phyloP scores from a whole-genome alignment of 2,888 invertebrate species.

The Parascotia fuliginaria region DNA sequence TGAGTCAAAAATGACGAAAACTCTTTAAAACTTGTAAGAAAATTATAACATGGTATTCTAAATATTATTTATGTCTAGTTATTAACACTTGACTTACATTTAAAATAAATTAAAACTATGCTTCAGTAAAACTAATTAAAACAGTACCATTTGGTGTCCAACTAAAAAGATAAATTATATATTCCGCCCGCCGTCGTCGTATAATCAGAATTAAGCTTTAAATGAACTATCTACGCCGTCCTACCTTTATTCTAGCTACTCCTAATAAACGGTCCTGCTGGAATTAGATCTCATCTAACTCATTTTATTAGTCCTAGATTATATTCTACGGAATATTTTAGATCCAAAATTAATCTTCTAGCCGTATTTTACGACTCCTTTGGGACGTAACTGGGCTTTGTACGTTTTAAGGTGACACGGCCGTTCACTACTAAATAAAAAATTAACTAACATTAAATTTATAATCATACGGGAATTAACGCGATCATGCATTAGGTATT shows the following conservation, averaged over 20 bases:
- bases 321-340: slow-evolving; percentile 5
- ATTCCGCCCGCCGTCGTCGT: neutral
- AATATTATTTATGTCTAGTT: too few species aligned
- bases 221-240: neutral
- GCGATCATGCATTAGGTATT: too few species aligned
- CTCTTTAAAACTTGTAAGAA: too few species aligned
- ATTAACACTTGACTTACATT: too few species aligned
- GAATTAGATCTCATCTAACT: neutral
- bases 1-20: too few species aligned
- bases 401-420: neutral
- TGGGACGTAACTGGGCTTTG: slow-evolving; percentile 1
- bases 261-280: neutral
- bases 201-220: neutral
- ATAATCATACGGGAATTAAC: too few species aligned
- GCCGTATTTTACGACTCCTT: slow-evolving; percentile 7
- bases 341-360: slow-evolving; percentile 11
- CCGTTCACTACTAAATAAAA: neutral
- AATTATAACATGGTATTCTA: too few species aligned
- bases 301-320: slow-evolving; percentile 1
- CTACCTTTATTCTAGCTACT: neutral
- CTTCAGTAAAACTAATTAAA: too few species aligned
- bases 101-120: too few species aligned
- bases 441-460: too few species aligned
- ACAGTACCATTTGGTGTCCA: too few species aligned
- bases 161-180: neutral